These are phyloP conservation scores for Lasioglossum figueresi DNA, from an alignment of 2,888 invertebrate species.

Conservation along the genomic window DNA sequence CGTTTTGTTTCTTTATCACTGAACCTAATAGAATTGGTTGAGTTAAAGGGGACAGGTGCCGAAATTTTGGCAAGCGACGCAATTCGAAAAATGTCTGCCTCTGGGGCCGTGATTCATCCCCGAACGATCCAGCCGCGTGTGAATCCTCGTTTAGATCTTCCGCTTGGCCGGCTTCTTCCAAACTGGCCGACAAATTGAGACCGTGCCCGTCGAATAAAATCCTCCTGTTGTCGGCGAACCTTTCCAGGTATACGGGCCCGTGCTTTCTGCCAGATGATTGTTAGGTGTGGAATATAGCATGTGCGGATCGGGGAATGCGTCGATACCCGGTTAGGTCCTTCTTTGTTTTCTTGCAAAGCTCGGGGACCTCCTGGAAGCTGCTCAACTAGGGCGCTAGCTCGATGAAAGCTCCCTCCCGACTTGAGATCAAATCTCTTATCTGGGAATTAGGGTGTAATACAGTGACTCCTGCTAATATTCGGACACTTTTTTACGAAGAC, in stretches of 20 bases:
- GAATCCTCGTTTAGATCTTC: constrained; percentile 68
- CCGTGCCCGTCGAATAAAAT: constrained; percentile 15
- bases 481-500: too few species aligned
- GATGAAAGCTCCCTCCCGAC: neutral
- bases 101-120: constrained; percentile 62
- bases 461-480: too few species aligned
- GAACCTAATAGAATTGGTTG: neutral
- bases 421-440: neutral
- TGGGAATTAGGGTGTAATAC: neutral
- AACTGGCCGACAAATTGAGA: constrained; percentile 58
- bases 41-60: neutral
- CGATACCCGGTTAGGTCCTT: neutral
- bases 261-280: neutral
- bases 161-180: constrained; percentile 51
- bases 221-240: constrained; percentile 11
- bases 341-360: neutral
- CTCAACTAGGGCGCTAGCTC: neutral
- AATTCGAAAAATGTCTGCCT: constrained; percentile 44
- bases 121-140: constrained; percentile 55
- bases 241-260: neutral
- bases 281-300: neutral
- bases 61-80: neutral
- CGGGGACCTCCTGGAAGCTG: neutral
- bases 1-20: neutral
- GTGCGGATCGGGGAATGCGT: neutral